Evolutionary conservation across 2,113 vertebrate species (phyloP).

Genomic region (Apteryx owenii): DNA sequence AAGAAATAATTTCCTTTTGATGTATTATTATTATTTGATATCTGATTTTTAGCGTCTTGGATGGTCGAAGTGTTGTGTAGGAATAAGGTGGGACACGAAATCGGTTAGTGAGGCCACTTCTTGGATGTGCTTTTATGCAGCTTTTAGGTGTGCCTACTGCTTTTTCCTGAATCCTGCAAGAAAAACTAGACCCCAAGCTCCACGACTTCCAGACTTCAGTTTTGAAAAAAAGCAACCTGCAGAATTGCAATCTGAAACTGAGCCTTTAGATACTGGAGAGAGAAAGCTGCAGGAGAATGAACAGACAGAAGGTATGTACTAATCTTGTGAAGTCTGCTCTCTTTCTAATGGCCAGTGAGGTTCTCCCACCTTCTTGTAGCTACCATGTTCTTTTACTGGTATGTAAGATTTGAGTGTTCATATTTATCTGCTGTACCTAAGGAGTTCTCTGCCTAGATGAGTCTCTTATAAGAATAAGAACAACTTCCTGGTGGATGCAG

Average conservation of each 20-base stretch:
- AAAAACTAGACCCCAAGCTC: conserved; percentile 93
- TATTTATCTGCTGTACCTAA: neutral
- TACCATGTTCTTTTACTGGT: neutral
- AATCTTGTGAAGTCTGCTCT: neutral
- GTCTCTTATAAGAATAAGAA: neutral
- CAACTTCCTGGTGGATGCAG: neutral
- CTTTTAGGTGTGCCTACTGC: conserved; percentile 97
- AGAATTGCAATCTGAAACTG: conserved; percentile 58
- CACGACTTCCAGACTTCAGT: conserved; percentile 85
- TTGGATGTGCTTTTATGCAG: conserved; percentile 74
- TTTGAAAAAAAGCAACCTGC: conserved; percentile 77
- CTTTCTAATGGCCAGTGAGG: neutral
- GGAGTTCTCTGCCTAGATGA: neutral
- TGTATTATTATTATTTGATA: neutral
- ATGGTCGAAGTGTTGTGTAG: neutral
- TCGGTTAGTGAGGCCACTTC: conserved; percentile 29
- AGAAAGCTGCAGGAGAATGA: conserved; percentile 60
- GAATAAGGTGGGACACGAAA: neutral
- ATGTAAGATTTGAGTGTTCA: neutral
- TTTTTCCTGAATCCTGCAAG: conserved; percentile 97
- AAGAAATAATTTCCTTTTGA: no score
- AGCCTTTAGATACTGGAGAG: conserved; percentile 42
- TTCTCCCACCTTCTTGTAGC: neutral
- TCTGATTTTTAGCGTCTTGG: neutral
- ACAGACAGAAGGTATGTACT: conserved; percentile 66